phyloP scores from a whole-genome alignment of 1,140 invertebrate species.

The Drosophila ficusphila region DNA sequence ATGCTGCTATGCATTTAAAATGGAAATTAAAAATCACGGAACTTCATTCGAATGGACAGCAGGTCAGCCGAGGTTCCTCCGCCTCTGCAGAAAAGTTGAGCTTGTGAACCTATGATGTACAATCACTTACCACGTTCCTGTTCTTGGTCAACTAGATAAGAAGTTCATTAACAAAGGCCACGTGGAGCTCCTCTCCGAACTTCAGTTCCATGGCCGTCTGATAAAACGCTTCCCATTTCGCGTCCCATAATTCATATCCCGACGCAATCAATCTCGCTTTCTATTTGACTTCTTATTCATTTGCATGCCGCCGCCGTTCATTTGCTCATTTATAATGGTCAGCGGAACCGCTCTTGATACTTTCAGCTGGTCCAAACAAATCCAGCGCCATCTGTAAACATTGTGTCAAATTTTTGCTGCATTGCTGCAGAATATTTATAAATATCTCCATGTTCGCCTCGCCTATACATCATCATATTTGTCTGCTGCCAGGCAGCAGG shows the following conservation, averaged over 20 bases:
- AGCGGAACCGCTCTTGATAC: slow-evolving; percentile 28
- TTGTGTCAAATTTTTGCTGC: slow-evolving; percentile 58
- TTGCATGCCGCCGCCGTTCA: slow-evolving; percentile 48
- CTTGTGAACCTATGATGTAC: slow-evolving; percentile 7
- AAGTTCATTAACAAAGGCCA: slow-evolving; percentile 19
- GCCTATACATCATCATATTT: slow-evolving; percentile 43
- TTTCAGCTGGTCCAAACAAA: slow-evolving; percentile 36
- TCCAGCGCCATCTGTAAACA: slow-evolving; percentile 58
- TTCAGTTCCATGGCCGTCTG: background rate
- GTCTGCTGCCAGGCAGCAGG: background rate
- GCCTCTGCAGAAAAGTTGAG: background rate
- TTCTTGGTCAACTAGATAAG: slow-evolving; percentile 7
- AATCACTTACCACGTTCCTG: background rate
- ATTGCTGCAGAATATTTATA: slow-evolving; percentile 56
- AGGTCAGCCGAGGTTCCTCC: background rate
- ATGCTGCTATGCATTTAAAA: slow-evolving; percentile 28
- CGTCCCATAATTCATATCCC: slow-evolving; percentile 43
- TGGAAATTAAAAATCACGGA: slow-evolving; percentile 16
- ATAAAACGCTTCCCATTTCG: slow-evolving; percentile 15
- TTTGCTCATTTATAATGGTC: slow-evolving; percentile 56
- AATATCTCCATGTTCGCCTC: slow-evolving; percentile 35
- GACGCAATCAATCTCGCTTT: slow-evolving; percentile 49
- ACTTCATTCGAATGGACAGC: background rate
- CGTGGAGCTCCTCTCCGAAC: slow-evolving; percentile 9
- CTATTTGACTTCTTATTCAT: slow-evolving; percentile 36